Percentiles rank a stretch among this genome's conserved stretches.
Conservation (phyloP, 1,140 invertebrate species). For the Pomacea maculata region DNA sequence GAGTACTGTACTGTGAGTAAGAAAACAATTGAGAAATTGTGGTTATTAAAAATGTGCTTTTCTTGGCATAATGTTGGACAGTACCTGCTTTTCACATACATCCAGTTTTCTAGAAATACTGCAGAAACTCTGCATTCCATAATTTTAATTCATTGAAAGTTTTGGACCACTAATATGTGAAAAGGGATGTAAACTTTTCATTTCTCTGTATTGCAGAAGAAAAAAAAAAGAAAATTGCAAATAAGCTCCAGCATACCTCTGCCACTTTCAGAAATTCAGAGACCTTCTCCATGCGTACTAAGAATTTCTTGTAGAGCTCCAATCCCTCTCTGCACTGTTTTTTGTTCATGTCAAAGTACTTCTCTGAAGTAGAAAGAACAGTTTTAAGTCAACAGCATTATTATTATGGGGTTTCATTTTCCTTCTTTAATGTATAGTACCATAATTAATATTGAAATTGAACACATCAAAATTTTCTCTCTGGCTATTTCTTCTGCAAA, state of each 20-base stretch:
- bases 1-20: no score
- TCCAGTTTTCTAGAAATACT: no score
- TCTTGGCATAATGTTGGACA: no score
- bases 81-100: no score
- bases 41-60: no score
- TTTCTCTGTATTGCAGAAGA: no score
- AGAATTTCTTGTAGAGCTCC: constrained; percentile 99
- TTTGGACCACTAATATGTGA: no score
- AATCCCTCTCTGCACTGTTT: constrained; percentile 95
- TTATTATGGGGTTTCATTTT: not conserved
- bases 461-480: not conserved
- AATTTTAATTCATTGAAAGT: no score
- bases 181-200: no score
- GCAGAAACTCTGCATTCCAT: no score
- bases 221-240: no score
- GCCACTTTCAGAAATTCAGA: constrained; percentile 98
- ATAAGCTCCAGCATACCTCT: constrained; percentile 72
- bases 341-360: constrained; percentile 99
- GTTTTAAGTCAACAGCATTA: constrained; percentile 1
- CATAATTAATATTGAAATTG: not conserved
- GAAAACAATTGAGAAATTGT: no score
- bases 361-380: constrained; percentile 59
- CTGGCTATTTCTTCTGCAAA: not conserved
- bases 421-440: not conserved
- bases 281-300: constrained; percentile 98